Base-by-base conservation (phyloP, 2,888 invertebrate species). In the Limnephilus marmoratus region DNA sequence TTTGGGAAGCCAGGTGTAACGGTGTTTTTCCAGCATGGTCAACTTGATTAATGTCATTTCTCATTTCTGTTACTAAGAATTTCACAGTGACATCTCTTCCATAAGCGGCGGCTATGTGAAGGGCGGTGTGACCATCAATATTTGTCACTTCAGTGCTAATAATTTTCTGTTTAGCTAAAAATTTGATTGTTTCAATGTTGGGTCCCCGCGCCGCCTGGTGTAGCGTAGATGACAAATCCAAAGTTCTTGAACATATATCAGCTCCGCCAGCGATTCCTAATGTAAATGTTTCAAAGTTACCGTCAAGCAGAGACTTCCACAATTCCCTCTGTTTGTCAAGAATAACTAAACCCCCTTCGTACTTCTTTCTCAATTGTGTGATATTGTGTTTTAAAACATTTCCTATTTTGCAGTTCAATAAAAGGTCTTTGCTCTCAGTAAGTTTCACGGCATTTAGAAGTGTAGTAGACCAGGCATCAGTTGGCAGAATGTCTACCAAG, bases 41-140 rank as follows among this genome's bases (percentile, higher is more conserved):
- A 37, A n/a, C n/a, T n/a, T n/a, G 15, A n/a, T 85, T 45, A 29
- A 53, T 53, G 4, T n/a, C 37, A n/a, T n/a, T 37, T 41, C 85
- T 29, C 37, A 85, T 41, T 85, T 85, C 85, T 41, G 37, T 41
- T 24, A 85, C 29, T n/a, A 85, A 29, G 85, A 85, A 85, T 13
- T 85, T 29, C n/a, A 85, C 85, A 85, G 13, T 49, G n/a, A 13
- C 29, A 24, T 41, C 85, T 29, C 85, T 85, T 37, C 41, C 83
- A 4, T 18, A 83, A 0, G 12, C 1, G 37, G 83, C 83, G 29
- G 83, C 83, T 18, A 83, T 83, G 4, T 45, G 45, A 18, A 53
- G 18, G 15, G 53, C 53, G 15, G 53, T 53, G 15, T 24, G 53
- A 18, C 53, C 53, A 53, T 53, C n/a, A 18, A 85, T n/a, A 41